A percentile compares a stretch with the other conserved stretches of the same genome.
phyloP scores from a whole-genome alignment of 2,888 invertebrate species.

The Zygogramma bicolorata region DNA sequence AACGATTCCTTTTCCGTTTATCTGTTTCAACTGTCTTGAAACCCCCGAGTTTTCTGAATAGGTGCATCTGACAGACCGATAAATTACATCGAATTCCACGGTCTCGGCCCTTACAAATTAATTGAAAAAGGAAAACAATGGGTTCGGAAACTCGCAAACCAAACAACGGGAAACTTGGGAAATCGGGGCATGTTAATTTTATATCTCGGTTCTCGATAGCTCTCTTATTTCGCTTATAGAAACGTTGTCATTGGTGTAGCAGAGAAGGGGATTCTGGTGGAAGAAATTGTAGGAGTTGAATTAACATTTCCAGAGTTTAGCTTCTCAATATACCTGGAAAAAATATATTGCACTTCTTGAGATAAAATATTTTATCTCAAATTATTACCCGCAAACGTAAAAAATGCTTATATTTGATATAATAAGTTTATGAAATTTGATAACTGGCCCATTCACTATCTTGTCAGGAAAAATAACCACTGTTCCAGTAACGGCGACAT shows the following conservation, averaged over 20 bases:
- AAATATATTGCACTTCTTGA: too few species aligned
- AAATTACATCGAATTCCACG: neutral
- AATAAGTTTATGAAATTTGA: too few species aligned
- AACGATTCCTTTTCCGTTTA: neutral
- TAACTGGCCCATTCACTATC: too few species aligned
- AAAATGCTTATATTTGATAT: too few species aligned
- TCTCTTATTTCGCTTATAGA: neutral
- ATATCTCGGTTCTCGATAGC: neutral
- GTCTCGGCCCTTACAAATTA: neutral
- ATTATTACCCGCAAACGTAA: too few species aligned
- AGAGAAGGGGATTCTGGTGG: neutral
- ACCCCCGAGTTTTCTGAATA: neutral
- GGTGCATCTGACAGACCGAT: neutral
- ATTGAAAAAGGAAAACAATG: neutral
- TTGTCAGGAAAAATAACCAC: too few species aligned
- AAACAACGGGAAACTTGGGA: neutral
- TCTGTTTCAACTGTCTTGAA: neutral
- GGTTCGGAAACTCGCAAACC: neutral
- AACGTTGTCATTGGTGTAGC: neutral
- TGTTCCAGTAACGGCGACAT: too few species aligned
- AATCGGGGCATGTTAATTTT: neutral
- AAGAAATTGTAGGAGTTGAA: neutral
- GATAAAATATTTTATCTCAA: too few species aligned
- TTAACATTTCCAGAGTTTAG: too few species aligned
- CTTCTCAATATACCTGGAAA: too few species aligned